These are phyloP conservation scores for Monomorium pharaonis DNA, from an alignment of 1,140 invertebrate species.

Conservation along the genomic window DNA sequence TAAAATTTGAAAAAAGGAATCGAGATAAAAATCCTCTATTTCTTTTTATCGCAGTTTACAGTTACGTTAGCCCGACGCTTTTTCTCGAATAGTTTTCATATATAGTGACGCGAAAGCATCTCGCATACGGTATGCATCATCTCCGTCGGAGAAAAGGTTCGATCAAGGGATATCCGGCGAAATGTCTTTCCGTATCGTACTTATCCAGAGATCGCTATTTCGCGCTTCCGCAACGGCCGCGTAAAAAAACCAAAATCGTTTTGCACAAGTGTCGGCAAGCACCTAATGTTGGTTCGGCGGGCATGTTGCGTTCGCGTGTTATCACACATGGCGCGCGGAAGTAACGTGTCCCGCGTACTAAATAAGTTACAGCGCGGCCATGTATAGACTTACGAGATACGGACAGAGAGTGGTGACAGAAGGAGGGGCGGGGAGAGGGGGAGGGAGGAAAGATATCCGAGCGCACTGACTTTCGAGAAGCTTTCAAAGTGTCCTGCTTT, in stretches of 20 bases:
- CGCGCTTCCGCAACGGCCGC: neutral
- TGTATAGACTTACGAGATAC: slow-evolving; percentile 14
- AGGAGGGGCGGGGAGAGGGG: neutral
- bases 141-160: neutral
- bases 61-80: neutral
- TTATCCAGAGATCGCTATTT: neutral
- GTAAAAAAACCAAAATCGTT: neutral
- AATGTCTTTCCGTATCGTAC: neutral
- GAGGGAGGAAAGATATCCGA: slow-evolving; percentile 17
- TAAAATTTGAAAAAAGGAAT: neutral
- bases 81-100: neutral
- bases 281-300: neutral
- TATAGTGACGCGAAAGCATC: neutral
- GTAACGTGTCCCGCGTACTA: slow-evolving; percentile 5
- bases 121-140: neutral
- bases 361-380: slow-evolving; percentile 48
- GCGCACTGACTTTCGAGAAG: slow-evolving; percentile 55
- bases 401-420: too few species aligned
- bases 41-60: neutral
- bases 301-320: neutral
- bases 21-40: neutral
- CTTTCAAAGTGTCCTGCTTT: slow-evolving; percentile 65
- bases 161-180: neutral
- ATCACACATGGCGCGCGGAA: neutral
- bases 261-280: neutral